phyloP scores from a whole-genome alignment of 1,140 invertebrate species.

The Cherax destructor region DNA sequence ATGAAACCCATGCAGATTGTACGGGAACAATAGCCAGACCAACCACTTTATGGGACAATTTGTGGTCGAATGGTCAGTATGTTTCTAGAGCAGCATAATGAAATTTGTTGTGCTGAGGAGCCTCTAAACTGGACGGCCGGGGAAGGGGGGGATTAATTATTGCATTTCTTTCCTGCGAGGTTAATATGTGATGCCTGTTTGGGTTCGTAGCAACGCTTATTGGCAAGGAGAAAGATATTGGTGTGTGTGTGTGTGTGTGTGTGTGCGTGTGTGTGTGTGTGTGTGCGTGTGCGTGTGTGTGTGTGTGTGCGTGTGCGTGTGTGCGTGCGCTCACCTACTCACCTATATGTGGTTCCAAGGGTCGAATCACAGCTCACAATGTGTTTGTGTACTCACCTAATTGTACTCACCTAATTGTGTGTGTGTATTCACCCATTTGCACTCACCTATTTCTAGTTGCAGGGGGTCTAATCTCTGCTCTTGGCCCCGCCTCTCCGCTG shows the following conservation, averaged over 20 bases:
- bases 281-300: background rate
- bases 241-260: background rate
- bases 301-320: background rate
- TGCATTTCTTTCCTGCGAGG: constrained; percentile 9
- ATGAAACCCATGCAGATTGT: constrained; percentile 44
- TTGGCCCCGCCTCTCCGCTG: too few species aligned
- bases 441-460: too few species aligned
- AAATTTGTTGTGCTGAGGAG: constrained; percentile 56
- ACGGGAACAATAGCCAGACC: constrained; percentile 37
- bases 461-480: too few species aligned
- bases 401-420: too few species aligned
- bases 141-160: constrained; percentile 11
- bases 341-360: too few species aligned
- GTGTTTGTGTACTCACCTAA: too few species aligned
- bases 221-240: background rate
- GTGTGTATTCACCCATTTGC: too few species aligned
- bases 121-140: constrained; percentile 25
- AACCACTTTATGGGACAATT: constrained; percentile 56
- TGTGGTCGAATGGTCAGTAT: constrained; percentile 61
- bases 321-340: too few species aligned
- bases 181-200: constrained; percentile 4
- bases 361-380: too few species aligned
- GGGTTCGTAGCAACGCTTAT: background rate
- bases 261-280: background rate
- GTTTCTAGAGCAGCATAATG: constrained; percentile 59